Base-by-base conservation (phyloP, 2,888 invertebrate genomes). In the Diaperis boleti region DNA sequence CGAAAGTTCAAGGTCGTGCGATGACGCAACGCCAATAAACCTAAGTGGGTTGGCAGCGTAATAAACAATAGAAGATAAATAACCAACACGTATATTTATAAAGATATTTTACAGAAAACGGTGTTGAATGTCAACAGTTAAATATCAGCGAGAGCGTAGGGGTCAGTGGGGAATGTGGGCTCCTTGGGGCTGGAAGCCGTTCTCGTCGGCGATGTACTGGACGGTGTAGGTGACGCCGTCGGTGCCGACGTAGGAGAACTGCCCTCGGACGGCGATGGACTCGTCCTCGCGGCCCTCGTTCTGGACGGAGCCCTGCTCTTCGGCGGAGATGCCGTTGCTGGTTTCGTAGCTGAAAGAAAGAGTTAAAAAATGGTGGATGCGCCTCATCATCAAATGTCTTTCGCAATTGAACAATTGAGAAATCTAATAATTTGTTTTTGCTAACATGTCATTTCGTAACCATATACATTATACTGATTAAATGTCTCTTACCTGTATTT, bases 241-340 rank as follows among this genome's bases (percentile, higher is more conserved):
- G 10, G 85, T 83, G 2, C 84, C 87, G 6, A 83, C 79, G 83
- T 86, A 89, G 0, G 86, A 84, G 75, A 87, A 86, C n/a, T 85
- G 83, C 39, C 89, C 89, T 26, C 83, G 84, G 7, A 89, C 85
- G 4, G 84, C 83, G 18, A 89, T 83, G 18, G 86, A 84, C 73
- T 88, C 86, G 55, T 88, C 85, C 29, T 89, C 88, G 2, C 85
- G 85, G 6, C 89, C 87, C 2, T 85, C 84, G 77, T 89, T 89
- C 64, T 83, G 80, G 41, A 89, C 78, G 39, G 82, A 82, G 0
- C 85, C 89, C 71, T 86, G 83, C 75, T 89, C 89, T 56, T 85
- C 82, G 20, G 67, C 63, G 11, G 62, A 56, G 6, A 82, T 81
- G 15, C 89, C 89, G 70, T 89, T 88, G 71, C 88, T 89, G 3